These are phyloP conservation scores for Orientallactaga bullata DNA, from an alignment of 2,113 vertebrate genomes.

Conservation along the genomic window DNA sequence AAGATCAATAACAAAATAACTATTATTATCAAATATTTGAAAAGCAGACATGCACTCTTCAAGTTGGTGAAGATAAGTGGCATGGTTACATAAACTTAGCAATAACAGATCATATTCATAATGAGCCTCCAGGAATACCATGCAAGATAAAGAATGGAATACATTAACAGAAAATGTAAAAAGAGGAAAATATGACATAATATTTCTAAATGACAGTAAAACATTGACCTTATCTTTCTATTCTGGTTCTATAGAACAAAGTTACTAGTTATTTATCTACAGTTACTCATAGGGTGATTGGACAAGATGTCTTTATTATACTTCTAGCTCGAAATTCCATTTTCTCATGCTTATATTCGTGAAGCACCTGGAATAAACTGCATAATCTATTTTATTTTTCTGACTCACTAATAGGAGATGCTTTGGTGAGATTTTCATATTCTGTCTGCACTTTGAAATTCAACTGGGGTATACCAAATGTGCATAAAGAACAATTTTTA, in stretches of 20 bases:
- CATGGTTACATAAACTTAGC: background rate
- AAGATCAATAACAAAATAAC: background rate
- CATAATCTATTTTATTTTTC: background rate
- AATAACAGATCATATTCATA: background rate
- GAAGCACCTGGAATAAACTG: background rate
- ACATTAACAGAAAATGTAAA: background rate
- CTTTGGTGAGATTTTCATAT: background rate
- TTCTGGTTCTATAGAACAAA: background rate
- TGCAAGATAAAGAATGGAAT: background rate
- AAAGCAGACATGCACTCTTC: background rate
- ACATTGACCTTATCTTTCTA: background rate
- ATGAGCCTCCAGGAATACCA: background rate
- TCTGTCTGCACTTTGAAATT: background rate
- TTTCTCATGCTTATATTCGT: background rate
- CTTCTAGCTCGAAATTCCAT: background rate
- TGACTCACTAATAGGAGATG: background rate
- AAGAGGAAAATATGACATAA: background rate
- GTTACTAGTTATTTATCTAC: background rate
- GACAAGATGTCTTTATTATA: background rate
- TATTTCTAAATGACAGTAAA: background rate
- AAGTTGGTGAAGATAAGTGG: background rate
- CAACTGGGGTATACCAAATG: background rate
- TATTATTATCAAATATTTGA: background rate
- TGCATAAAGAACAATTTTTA: background rate
- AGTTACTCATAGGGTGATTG: background rate